Evolutionary conservation across 2,888 invertebrate species (phyloP), one percentile per base, ranked within the genome.

Genomic region (Amiota mariae): DNA sequence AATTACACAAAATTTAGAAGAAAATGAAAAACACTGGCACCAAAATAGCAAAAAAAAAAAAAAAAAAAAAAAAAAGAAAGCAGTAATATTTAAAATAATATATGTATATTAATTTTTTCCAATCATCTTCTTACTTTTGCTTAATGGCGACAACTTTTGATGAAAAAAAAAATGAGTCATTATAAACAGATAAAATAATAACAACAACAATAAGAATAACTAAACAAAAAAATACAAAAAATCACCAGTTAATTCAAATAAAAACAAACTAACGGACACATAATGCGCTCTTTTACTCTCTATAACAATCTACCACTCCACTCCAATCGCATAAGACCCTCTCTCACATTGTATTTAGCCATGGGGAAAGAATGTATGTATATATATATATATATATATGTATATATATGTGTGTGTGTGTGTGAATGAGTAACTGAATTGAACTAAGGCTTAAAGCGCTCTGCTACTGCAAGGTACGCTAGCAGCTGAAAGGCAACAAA

Each of bases 211-310:
- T 57, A 57, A 10, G 10, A 20, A 36, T 20, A 80, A 73, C n/a
- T 54, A 71, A 75, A 72, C 61, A 75, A 72, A 78, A 63, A 59
- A 68, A 64, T 36, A 67, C 61, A 18, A 64, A 64, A 64, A 18
- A 18, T 59, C 59, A 59, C 20, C 59, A 20, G 67, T 67, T 75
- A 76, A 75, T 79, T 78, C 74, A 77, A 80, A 80, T 77, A 77
- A 80, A 75, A 80, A 79, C 79, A 80, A 80, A 78, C 77, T 79
- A 80, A 80, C 80, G 75, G 76, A 72, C 72, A 67, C 20, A 36
- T 59, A 73, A 59, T 36, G 36, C 36, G 36, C 36, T 36, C 6
- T 36, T 36, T 36, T 36, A 36, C 8, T 36, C 36, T 36, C 36
- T 36, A 2, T 6, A 36, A 0, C 2, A 36, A 36, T 2, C 36